Percentiles rank a stretch among this genome's conserved stretches.
These are phyloP conservation scores for Drosophila insularis DNA, from an alignment of 1,140 invertebrate genomes.

Conservation along the genomic window DNA sequence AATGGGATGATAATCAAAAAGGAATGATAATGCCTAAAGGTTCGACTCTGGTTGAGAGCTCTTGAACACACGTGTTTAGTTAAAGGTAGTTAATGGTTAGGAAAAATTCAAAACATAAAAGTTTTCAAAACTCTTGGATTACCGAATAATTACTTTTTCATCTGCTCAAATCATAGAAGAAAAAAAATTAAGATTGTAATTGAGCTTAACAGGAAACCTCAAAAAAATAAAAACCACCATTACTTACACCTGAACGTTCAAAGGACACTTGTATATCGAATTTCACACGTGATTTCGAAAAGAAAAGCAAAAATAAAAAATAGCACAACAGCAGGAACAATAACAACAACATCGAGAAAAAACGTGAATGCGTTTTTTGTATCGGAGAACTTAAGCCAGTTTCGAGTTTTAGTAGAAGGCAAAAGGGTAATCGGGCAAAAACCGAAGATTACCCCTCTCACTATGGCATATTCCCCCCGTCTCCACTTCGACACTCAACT, in stretches of 20 bases:
- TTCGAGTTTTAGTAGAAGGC: constrained; percentile 36
- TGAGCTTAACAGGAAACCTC: constrained; percentile 81
- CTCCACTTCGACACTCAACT: constrained; percentile 42
- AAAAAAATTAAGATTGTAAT: constrained; percentile 78
- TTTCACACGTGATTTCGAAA: constrained; percentile 75
- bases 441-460: constrained; percentile 57
- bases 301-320: constrained; percentile 2
- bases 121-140: no score
- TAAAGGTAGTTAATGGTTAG: no score
- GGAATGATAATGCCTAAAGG: no score
- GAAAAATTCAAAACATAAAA: no score
- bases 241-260: constrained; percentile 43
- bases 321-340: no score
- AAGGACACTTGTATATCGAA: constrained; percentile 70
- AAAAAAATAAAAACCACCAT: constrained; percentile 58
- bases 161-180: constrained; percentile 17
- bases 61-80: no score
- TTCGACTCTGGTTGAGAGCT: no score
- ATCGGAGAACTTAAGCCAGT: constrained; percentile 44
- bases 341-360: constrained; percentile 9
- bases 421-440: constrained; percentile 72
- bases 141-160: neutral
- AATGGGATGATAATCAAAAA: no score
- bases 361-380: neutral
- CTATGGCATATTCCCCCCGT: neutral